Evolutionary conservation across 2,113 vertebrate genomes (phyloP).

Genomic region (Epinephelus lanceolatus): DNA sequence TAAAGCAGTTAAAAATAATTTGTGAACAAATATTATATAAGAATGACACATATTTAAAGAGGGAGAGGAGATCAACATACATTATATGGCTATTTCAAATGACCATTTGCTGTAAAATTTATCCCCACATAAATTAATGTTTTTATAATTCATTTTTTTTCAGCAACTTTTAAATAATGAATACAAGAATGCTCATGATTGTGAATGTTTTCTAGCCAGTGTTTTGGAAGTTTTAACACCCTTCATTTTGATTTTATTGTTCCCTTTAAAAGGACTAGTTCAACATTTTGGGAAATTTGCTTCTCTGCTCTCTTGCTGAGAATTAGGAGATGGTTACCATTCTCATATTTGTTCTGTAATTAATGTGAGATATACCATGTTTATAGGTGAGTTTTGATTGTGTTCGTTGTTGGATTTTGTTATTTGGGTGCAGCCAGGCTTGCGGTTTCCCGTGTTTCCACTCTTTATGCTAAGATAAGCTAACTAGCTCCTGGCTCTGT

Average conservation of each 20-base stretch:
- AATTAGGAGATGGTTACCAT: background rate
- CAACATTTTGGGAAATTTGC: background rate
- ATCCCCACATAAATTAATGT: background rate
- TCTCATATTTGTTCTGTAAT: background rate
- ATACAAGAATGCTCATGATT: background rate
- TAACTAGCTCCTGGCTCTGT: background rate
- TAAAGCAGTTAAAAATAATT: background rate
- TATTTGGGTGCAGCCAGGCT: background rate
- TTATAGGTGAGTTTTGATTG: background rate
- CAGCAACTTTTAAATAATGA: background rate
- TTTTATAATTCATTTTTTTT: background rate
- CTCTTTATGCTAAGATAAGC: background rate
- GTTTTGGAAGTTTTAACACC: background rate
- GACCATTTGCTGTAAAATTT: background rate
- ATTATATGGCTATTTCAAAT: background rate
- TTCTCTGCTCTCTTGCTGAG: background rate
- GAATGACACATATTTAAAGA: background rate
- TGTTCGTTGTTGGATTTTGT: no score
- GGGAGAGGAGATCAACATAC: background rate
- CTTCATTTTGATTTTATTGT: background rate
- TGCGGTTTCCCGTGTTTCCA: background rate
- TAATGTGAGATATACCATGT: background rate
- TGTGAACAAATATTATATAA: no score
- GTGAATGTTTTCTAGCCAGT: background rate
- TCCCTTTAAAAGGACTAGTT: conserved; percentile 5